Evolutionary conservation across 2,888 invertebrate species (phyloP).

Genomic region (Epinotia brunnichana): DNA sequence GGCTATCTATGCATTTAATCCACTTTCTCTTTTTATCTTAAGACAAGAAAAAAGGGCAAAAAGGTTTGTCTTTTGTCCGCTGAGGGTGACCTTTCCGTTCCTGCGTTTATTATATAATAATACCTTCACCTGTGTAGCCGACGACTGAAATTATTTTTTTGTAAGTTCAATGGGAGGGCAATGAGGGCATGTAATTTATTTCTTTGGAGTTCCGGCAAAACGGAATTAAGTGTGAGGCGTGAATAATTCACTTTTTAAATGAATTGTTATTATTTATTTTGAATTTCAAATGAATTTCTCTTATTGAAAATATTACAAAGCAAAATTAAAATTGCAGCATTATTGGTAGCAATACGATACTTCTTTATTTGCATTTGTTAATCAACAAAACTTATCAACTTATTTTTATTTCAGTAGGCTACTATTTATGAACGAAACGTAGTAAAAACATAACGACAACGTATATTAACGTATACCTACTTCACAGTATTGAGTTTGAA

Average conservation of each 20-base stretch:
- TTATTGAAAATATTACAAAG: neutral
- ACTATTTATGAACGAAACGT: too few species aligned
- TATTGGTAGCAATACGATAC: too few species aligned
- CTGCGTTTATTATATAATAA: conserved; percentile 71
- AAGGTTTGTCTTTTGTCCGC: conserved; percentile 71
- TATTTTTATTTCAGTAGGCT: too few species aligned
- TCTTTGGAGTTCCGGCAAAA: conserved; percentile 22
- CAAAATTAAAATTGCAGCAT: neutral
- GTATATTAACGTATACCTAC: too few species aligned
- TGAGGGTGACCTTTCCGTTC: conserved; percentile 66
- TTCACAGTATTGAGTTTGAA: too few species aligned
- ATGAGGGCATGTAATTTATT: conserved; percentile 52
- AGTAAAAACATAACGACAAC: too few species aligned
- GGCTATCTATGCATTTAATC: conserved; percentile 79
- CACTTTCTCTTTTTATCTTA: conserved; percentile 76
- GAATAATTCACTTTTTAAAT: conserved; percentile 18
- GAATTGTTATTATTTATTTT: conserved; percentile 15
- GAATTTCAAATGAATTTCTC: conserved; percentile 5
- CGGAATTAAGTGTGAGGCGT: conserved; percentile 5
- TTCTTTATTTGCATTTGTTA: too few species aligned
- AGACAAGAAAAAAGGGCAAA: conserved; percentile 68
- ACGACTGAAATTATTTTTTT: conserved; percentile 63
- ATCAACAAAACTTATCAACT: too few species aligned
- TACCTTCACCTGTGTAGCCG: conserved; percentile 69
- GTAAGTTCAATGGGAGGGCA: conserved; percentile 67